phyloP scores from a whole-genome alignment of 2,113 vertebrate species.

The Phocoena sinus region DNA sequence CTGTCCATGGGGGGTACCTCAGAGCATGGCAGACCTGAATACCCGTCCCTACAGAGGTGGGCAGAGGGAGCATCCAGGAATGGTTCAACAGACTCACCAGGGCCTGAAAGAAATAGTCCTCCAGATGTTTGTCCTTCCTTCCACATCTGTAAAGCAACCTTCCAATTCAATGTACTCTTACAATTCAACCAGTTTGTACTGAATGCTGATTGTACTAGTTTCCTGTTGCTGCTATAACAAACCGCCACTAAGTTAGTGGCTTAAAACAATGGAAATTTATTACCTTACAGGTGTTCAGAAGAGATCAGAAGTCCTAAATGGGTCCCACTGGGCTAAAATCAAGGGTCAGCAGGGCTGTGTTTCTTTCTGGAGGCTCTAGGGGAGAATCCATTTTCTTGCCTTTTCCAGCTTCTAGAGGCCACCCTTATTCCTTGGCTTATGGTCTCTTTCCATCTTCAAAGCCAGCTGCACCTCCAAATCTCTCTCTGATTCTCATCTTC shows the following conservation, averaged over 20 bases:
- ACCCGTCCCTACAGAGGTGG: neutral
- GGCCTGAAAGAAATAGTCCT: neutral
- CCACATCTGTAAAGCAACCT: neutral
- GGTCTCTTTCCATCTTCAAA: neutral
- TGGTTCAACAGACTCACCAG: neutral
- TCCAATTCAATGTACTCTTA: neutral
- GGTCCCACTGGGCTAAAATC: neutral
- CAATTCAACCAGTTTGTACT: neutral
- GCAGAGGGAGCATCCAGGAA: neutral
- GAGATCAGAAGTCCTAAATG: neutral
- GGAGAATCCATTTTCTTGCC: neutral
- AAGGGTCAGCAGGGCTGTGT: neutral
- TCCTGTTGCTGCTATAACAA: neutral
- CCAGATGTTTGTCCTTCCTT: neutral
- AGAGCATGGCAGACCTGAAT: accelerated
- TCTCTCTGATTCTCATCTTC: neutral
- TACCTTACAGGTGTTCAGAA: neutral
- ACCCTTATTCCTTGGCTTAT: neutral
- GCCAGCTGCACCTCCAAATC: neutral
- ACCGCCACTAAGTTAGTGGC: neutral
- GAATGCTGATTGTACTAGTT: neutral
- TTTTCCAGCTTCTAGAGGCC: neutral
- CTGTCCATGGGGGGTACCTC: too few species aligned
- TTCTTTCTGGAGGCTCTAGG: neutral
- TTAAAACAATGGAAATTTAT: neutral